A percentile compares a stretch with the other conserved stretches of the same genome.
Evolutionary conservation across 2,888 invertebrate species (phyloP).

Genomic region (Zeuzera pyrina): DNA sequence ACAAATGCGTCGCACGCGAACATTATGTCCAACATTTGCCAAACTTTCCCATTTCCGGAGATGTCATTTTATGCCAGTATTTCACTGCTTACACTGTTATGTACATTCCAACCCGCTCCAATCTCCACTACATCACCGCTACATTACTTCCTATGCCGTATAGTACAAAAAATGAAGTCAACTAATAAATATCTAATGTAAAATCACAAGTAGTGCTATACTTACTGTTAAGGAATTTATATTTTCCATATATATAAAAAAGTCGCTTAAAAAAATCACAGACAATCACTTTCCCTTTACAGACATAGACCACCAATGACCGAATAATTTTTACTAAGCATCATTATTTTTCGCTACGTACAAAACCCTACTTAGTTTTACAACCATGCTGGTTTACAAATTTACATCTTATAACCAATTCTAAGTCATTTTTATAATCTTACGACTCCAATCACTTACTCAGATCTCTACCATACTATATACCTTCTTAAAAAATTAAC

Average conservation of each 20-base stretch:
- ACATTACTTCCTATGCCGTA: conserved; percentile 33
- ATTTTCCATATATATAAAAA: conserved; percentile 69
- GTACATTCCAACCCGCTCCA: conserved; percentile 34
- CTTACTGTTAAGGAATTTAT: conserved; percentile 72
- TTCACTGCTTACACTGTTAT: conserved; percentile 8
- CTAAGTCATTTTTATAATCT: conserved; percentile 35
- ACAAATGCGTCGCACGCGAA: no score
- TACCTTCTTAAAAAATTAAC: conserved; percentile 1
- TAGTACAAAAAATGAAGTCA: conserved; percentile 63
- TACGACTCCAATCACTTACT: conserved; percentile 22
- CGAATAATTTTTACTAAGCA: conserved; percentile 64
- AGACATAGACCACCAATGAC: conserved; percentile 70
- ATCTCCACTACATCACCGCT: conserved; percentile 39
- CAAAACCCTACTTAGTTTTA: conserved; percentile 73
- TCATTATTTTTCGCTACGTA: conserved; percentile 59
- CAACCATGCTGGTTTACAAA: conserved; percentile 66
- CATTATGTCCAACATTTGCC: no score
- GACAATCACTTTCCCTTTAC: conserved; percentile 72
- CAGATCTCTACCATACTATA: neutral
- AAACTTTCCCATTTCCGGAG: conserved; percentile 22
- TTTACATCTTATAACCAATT: conserved; percentile 38
- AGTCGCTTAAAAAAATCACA: conserved; percentile 75
- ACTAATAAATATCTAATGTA: conserved; percentile 67
- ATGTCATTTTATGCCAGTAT: conserved; percentile 29
- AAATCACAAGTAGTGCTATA: conserved; percentile 74